Evolutionary conservation across 2,113 vertebrate genomes (phyloP).

Genomic region (Oxygymnocypris stewartii): DNA sequence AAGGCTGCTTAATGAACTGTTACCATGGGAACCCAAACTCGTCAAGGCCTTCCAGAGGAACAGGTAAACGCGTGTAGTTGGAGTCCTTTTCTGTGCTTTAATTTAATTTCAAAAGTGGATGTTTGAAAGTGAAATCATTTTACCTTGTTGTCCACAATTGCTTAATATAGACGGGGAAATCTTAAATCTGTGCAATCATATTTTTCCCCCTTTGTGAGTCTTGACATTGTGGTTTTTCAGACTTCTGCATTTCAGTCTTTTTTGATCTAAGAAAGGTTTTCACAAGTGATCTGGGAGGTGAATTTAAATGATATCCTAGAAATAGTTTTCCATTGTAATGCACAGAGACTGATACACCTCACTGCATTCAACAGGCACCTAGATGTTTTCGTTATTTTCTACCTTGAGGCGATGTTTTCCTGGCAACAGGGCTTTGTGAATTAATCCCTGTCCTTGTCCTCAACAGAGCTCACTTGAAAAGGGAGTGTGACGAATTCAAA

Average conservation of each 20-base stretch:
- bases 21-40: conserved; percentile 97
- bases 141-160: background rate
- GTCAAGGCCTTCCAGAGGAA: conserved; percentile 96
- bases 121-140: background rate
- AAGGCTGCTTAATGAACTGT: conserved; percentile 93
- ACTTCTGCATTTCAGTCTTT: conserved; percentile 9
- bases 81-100: background rate
- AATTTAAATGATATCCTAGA: background rate
- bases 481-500: conserved; percentile 93
- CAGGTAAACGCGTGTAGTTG: conserved; percentile 76
- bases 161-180: background rate
- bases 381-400: background rate
- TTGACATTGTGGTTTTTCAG: background rate
- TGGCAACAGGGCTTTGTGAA: background rate
- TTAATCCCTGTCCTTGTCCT: conserved; percentile 3
- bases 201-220: conserved; percentile 1
- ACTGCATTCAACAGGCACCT: background rate
- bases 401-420: background rate
- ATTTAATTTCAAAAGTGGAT: background rate
- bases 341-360: background rate
- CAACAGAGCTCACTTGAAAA: conserved; percentile 90
- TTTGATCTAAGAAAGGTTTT: background rate
- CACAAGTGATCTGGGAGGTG: conserved; percentile 3
- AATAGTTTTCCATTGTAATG: background rate
- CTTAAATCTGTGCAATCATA: background rate